Evolutionary conservation across 1,140 invertebrate species (phyloP).

Genomic region (Heliothis subflexa): DNA sequence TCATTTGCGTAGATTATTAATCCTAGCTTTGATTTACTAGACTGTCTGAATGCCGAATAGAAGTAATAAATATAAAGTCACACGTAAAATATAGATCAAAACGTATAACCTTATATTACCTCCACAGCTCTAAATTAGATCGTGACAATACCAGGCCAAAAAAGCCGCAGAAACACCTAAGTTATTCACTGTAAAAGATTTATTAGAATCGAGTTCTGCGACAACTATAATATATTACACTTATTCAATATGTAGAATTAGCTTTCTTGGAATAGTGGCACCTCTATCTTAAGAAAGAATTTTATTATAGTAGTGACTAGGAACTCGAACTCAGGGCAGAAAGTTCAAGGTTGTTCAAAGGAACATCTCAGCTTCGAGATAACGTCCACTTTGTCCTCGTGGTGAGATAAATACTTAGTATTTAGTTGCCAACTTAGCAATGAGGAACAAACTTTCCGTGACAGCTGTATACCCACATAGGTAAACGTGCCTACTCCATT

Average conservation of each 20-base stretch:
- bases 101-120: conserved; percentile 21
- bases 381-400: conserved; percentile 33
- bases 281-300: conserved; percentile 16
- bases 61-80: not conserved
- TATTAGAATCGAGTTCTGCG: conserved; percentile 35
- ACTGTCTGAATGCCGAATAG: conserved; percentile 11
- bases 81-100: conserved; percentile 32
- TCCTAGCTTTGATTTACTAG: not conserved
- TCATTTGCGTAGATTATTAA: not conserved
- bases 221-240: conserved; percentile 8
- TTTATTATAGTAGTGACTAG: not conserved
- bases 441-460: conserved; percentile 16
- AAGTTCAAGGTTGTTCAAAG: conserved; percentile 38
- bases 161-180: conserved; percentile 30
- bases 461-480: conserved; percentile 10
- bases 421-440: conserved; percentile 31
- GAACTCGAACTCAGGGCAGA: not conserved
- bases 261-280: conserved; percentile 17
- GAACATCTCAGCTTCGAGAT: conserved; percentile 12
- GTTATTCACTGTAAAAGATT: conserved; percentile 33
- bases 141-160: conserved; percentile 21
- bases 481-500: not conserved
- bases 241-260: conserved; percentile 35
- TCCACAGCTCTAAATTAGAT: conserved; percentile 34
- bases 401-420: conserved; percentile 32